Conservation (phyloP, 64 coral and sea anemone genomes). For the Actinia equina region DNA sequence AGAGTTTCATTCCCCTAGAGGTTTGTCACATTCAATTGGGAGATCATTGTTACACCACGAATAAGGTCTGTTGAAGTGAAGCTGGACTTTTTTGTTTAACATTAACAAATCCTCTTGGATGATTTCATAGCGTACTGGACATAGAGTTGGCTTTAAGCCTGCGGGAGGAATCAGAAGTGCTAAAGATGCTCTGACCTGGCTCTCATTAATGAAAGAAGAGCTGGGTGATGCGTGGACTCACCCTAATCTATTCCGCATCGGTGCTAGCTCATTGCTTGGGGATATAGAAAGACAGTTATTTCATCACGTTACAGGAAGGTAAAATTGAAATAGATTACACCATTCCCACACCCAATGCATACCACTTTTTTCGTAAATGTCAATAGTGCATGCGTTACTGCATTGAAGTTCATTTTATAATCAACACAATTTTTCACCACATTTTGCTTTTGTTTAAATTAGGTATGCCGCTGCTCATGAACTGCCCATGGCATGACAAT, state of each 20-base stretch:
- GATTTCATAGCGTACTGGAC: conserved; percentile 69
- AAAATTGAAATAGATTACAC: not conserved
- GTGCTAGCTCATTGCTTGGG: conserved; percentile 89
- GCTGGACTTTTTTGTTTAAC: not conserved
- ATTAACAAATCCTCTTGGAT: not conserved
- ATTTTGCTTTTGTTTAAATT: not conserved
- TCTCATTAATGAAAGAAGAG: conserved; percentile 97
- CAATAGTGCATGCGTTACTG: too few relatives aligned
- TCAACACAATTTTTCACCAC: too few relatives aligned
- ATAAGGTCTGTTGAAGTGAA: not conserved
- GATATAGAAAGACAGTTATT: conserved; percentile 97
- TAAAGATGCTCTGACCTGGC: conserved; percentile 92
- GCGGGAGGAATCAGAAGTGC: conserved; percentile 97
- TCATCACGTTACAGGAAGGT: conserved; percentile 98
- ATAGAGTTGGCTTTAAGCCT: conserved; percentile 97
- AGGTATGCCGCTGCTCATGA: conserved; percentile 95
- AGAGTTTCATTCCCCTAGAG: too few relatives aligned
- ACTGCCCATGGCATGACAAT: conserved; percentile 65
- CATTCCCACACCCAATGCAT: too few relatives aligned
- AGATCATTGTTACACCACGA: too few relatives aligned
- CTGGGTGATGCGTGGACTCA: conserved; percentile 96
- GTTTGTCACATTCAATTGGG: too few relatives aligned
- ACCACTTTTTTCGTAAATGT: not conserved
- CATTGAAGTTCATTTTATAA: too few relatives aligned
- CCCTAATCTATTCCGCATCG: conserved; percentile 93